phyloP scores from a whole-genome alignment of 2,888 invertebrate species.

The Gibbula magus region DNA sequence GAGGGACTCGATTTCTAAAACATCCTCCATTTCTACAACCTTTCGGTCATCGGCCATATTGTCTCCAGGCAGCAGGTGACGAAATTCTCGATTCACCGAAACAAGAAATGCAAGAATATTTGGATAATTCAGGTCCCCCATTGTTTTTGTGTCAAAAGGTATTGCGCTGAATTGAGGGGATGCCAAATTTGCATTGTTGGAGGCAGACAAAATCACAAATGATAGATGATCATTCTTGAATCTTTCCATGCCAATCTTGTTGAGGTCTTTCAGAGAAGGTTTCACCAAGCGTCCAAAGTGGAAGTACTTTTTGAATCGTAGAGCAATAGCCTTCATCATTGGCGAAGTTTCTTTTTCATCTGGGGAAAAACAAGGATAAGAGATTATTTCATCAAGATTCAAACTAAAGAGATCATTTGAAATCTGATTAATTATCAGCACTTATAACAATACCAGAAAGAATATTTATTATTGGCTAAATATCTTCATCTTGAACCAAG shows the following conservation, averaged over 20 bases:
- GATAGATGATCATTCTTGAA: slow-evolving; percentile 45
- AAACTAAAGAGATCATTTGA: too few species aligned
- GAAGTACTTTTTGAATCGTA: slow-evolving; percentile 58
- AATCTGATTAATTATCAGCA: too few species aligned
- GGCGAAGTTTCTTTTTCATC: slow-evolving; percentile 49
- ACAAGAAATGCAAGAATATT: slow-evolving; percentile 56
- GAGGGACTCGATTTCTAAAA: slow-evolving; percentile 50
- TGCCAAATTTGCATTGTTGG: slow-evolving; percentile 33
- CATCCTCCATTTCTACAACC: slow-evolving; percentile 58
- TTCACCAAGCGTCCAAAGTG: slow-evolving; percentile 50
- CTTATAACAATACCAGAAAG: too few species aligned
- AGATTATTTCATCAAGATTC: too few species aligned
- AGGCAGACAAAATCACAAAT: slow-evolving; percentile 48
- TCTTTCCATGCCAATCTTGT: slow-evolving; percentile 46
- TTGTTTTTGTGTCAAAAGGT: slow-evolving; percentile 42
- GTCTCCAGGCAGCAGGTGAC: slow-evolving; percentile 51
- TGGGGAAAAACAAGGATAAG: slow-evolving; percentile 35
- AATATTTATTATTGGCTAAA: too few species aligned
- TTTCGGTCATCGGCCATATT: slow-evolving; percentile 46
- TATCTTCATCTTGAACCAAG: too few species aligned
- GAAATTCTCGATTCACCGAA: slow-evolving; percentile 52
- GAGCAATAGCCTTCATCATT: slow-evolving; percentile 49
- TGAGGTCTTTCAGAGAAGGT: slow-evolving; percentile 50
- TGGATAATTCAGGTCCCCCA: slow-evolving; percentile 54
- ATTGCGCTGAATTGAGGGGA: slow-evolving; percentile 47